Conservation (phyloP, 2,888 invertebrate species). For the Parochlus steinenii region DNA sequence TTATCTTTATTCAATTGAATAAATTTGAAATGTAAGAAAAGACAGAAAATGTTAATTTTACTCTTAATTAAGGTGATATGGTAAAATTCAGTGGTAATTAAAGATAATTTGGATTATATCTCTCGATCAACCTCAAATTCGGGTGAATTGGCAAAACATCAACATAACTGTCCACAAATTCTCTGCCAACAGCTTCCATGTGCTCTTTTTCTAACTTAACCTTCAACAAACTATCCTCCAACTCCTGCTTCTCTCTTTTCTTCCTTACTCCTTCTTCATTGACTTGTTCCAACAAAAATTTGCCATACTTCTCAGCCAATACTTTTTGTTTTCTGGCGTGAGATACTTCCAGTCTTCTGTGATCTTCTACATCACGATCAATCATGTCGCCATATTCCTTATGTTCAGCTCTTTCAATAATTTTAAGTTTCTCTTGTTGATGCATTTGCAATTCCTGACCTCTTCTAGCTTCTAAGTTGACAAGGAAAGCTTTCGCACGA, state of each 20-base stretch:
- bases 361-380: constrained; percentile 5
- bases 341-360: not conserved
- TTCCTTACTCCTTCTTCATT: constrained; percentile 1
- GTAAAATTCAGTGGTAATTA: no score
- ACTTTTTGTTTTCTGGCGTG: constrained; percentile 2
- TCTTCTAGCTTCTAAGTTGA: constrained; percentile 6
- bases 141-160: constrained; percentile 10
- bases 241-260: constrained; percentile 6
- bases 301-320: constrained; percentile 4
- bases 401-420: not conserved
- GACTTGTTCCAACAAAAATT: constrained; percentile 4
- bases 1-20: no score
- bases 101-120: no score
- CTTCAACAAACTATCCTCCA: constrained; percentile 1
- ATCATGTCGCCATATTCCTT: constrained; percentile 1
- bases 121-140: no score
- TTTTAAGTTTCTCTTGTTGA: constrained; percentile 1
- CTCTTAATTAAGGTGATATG: no score
- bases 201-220: constrained; percentile 2
- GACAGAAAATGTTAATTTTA: no score
- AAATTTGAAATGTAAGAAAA: no score
- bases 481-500: not conserved
- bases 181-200: constrained; percentile 3
- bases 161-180: constrained; percentile 4
- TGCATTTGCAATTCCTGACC: constrained; percentile 4